phyloP scores from a whole-genome alignment of 1,140 invertebrate species.

The Heliconius nattereri region DNA sequence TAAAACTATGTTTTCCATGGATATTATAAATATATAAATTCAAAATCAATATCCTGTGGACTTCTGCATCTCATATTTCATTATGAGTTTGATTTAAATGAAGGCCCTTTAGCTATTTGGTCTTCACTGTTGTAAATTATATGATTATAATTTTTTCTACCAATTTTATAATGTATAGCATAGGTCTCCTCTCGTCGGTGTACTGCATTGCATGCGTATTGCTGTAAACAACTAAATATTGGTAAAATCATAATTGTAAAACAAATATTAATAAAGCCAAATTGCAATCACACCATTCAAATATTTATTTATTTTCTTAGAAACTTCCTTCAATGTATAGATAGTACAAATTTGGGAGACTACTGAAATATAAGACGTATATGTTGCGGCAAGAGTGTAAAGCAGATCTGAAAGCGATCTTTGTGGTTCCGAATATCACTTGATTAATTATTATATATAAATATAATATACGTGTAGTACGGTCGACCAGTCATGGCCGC shows the following conservation, averaged over 20 bases:
- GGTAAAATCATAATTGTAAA: slow-evolving; percentile 30
- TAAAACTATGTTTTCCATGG: no score
- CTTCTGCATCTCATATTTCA: not conserved
- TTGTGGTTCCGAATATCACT: no score
- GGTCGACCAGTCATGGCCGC: no score
- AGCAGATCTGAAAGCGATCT: no score
- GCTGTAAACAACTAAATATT: slow-evolving; percentile 14
- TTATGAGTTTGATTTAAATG: not conserved
- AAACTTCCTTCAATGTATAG: not conserved
- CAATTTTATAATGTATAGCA: slow-evolving; percentile 34
- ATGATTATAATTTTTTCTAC: slow-evolving; percentile 35
- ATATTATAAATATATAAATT: not conserved
- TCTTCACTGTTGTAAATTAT: slow-evolving; percentile 24
- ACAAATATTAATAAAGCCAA: slow-evolving; percentile 49
- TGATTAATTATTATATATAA: no score
- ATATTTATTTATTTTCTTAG: slow-evolving; percentile 28
- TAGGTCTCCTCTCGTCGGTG: slow-evolving; percentile 27
- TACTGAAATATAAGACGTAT: not conserved
- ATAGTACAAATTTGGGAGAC: not conserved
- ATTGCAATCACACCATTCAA: slow-evolving; percentile 41
- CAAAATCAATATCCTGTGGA: not conserved
- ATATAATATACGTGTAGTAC: no score
- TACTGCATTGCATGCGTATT: slow-evolving; percentile 19
- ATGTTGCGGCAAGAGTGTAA: no score
- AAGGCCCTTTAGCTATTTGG: not conserved